Conservation (phyloP, 2,888 invertebrate genomes). For the Bugulina stolonifera region DNA sequence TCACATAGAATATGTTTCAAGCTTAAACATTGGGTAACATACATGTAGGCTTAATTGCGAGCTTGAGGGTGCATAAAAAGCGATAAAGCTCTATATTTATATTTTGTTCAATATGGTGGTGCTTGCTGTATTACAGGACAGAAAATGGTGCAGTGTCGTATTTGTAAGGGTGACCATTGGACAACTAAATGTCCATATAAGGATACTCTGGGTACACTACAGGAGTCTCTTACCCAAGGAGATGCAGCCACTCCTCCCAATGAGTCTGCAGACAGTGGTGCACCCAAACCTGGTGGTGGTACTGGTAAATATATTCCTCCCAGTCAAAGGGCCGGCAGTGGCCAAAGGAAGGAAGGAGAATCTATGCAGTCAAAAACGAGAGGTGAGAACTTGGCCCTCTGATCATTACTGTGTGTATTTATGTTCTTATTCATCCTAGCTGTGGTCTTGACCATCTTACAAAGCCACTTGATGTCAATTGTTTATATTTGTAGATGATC, state of each 20-base stretch:
- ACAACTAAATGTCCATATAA: constrained; percentile 96
- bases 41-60: too few species aligned
- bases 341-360: constrained; percentile 61
- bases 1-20: too few species aligned
- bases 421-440: neutral
- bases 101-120: too few species aligned
- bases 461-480: too few species aligned
- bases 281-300: constrained; percentile 36
- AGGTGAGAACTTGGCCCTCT: neutral
- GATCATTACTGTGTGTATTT: neutral
- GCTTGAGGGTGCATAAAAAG: too few species aligned
- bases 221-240: constrained; percentile 36
- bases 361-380: constrained; percentile 54
- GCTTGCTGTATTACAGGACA: constrained; percentile 36
- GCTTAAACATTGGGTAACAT: too few species aligned
- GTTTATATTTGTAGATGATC: too few species aligned
- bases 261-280: constrained; percentile 31
- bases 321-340: constrained; percentile 71
- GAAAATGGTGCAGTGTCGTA: constrained; percentile 52
- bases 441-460: constrained; percentile 19
- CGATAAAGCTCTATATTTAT: too few species aligned
- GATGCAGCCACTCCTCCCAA: constrained; percentile 36
- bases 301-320: constrained; percentile 69
- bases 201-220: constrained; percentile 64
- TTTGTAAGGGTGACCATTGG: constrained; percentile 80